A percentile compares a stretch with the other conserved stretches of the same genome.
Evolutionary conservation across 2,888 invertebrate genomes (phyloP).

Genomic region (Stenotaenia linearis): DNA sequence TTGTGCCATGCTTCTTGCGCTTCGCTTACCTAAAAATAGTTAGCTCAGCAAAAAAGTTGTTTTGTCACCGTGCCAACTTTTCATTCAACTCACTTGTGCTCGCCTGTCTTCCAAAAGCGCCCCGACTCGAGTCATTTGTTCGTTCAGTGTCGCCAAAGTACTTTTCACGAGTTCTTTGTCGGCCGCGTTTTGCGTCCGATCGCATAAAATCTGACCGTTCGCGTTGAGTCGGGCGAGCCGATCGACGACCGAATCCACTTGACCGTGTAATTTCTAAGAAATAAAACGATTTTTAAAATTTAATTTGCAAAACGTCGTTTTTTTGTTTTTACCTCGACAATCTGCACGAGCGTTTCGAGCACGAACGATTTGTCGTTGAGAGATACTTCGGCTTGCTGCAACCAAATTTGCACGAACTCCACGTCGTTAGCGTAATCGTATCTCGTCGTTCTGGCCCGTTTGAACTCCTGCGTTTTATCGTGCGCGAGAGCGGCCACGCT

Average conservation of each 20-base stretch:
- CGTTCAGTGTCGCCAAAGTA: slow-evolving; percentile 67
- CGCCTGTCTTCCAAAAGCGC: slow-evolving; percentile 76
- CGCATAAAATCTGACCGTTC: slow-evolving; percentile 71
- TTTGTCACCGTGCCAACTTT: neutral
- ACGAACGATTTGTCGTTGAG: slow-evolving; percentile 73
- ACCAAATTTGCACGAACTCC: slow-evolving; percentile 75
- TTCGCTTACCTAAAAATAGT: slow-evolving; percentile 54
- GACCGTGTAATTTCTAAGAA: slow-evolving; percentile 60
- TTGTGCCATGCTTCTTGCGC: slow-evolving; percentile 79
- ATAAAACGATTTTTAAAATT: neutral
- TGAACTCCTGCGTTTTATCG: slow-evolving; percentile 78
- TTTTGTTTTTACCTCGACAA: slow-evolving; percentile 55
- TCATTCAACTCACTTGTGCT: slow-evolving; percentile 55
- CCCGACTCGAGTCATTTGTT: slow-evolving; percentile 71
- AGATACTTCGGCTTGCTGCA: slow-evolving; percentile 73
- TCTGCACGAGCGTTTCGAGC: slow-evolving; percentile 69
- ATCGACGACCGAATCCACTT: slow-evolving; percentile 65
- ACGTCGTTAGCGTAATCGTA: slow-evolving; percentile 73
- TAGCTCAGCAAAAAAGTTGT: neutral
- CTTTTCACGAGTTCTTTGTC: slow-evolving; percentile 69
- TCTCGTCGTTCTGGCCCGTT: slow-evolving; percentile 74
- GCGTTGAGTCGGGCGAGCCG: slow-evolving; percentile 69
- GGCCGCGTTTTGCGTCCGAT: slow-evolving; percentile 69
- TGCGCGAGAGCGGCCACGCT: slow-evolving; percentile 73
- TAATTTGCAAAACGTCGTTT: neutral